These are phyloP conservation scores for Lasius platythorax DNA, from an alignment of 2,888 invertebrate species.

Conservation along the genomic window DNA sequence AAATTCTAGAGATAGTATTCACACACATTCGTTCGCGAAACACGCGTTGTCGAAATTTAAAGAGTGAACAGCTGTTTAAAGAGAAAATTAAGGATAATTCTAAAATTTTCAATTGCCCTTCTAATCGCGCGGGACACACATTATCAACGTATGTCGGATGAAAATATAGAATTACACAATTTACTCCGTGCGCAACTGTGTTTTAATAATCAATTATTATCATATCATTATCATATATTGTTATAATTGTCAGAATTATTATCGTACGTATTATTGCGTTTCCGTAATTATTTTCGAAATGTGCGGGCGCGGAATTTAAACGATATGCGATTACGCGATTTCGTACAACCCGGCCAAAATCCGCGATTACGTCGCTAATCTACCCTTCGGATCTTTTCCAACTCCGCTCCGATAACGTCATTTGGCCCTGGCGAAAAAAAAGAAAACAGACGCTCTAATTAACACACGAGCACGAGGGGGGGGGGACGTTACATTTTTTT, in stretches of 20 bases:
- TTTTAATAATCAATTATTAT: conserved; percentile 36
- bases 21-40: neutral
- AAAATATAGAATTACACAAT: conserved; percentile 22
- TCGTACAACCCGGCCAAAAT: neutral
- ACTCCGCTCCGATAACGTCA: neutral
- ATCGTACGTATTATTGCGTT: neutral
- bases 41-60: neutral
- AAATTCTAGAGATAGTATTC: neutral
- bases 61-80: neutral
- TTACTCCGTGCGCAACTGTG: neutral
- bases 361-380: conserved; percentile 21
- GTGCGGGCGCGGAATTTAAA: neutral
- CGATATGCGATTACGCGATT: neutral
- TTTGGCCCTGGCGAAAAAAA: neutral
- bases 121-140: neutral
- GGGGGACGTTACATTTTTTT: conserved; percentile 57
- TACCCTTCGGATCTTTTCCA: neutral
- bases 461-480: conserved; percentile 45
- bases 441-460: conserved; percentile 56
- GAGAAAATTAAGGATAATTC: neutral
- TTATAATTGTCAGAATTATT: conserved; percentile 29
- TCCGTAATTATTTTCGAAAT: conserved; percentile 41
- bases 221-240: conserved; percentile 19
- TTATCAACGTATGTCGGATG: neutral
- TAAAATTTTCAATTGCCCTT: neutral